Evolutionary conservation across 2,797 vertebrate species (phyloP).

Genomic region (Micropoecilia bifurca): DNA sequence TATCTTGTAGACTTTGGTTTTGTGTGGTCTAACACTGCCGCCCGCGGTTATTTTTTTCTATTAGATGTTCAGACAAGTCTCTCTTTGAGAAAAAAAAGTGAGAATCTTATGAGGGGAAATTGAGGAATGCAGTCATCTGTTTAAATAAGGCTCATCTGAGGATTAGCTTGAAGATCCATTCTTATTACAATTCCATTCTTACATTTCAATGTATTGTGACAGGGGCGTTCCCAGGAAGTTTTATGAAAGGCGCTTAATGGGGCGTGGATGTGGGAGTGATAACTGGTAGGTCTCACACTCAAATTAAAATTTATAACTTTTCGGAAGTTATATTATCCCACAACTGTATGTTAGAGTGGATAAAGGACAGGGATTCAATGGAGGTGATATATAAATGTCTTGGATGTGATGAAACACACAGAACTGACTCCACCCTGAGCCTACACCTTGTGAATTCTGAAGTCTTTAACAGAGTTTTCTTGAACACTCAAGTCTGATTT

Average conservation of each 20-base stretch:
- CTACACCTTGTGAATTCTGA: not conserved
- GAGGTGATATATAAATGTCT: too few relatives aligned
- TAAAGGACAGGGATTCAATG: not conserved
- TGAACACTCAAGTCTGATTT: not conserved
- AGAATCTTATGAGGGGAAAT: conserved; percentile 39
- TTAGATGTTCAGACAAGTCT: conserved; percentile 56
- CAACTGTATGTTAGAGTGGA: not conserved
- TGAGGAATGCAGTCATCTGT: conserved; percentile 40
- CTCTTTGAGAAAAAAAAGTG: conserved; percentile 42
- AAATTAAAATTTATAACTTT: not conserved
- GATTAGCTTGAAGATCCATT: conserved; percentile 38
- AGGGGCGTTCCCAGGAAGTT: not conserved
- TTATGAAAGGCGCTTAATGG: not conserved
- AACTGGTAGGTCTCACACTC: too few relatives aligned
- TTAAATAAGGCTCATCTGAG: conserved; percentile 35
- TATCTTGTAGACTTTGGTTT: conserved; percentile 75
- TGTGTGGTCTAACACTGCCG: conserved; percentile 72
- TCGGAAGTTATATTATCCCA: not conserved
- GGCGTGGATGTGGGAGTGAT: not conserved
- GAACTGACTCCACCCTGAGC: not conserved
- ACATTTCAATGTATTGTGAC: not conserved
- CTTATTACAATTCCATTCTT: not conserved
- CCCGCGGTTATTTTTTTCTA: conserved; percentile 49
- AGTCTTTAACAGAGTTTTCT: not conserved
- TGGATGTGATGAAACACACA: not conserved